Evolutionary conservation across 2,113 vertebrate genomes (phyloP), one percentile per base, ranked within the genome.

Genomic region (Athene noctua): DNA sequence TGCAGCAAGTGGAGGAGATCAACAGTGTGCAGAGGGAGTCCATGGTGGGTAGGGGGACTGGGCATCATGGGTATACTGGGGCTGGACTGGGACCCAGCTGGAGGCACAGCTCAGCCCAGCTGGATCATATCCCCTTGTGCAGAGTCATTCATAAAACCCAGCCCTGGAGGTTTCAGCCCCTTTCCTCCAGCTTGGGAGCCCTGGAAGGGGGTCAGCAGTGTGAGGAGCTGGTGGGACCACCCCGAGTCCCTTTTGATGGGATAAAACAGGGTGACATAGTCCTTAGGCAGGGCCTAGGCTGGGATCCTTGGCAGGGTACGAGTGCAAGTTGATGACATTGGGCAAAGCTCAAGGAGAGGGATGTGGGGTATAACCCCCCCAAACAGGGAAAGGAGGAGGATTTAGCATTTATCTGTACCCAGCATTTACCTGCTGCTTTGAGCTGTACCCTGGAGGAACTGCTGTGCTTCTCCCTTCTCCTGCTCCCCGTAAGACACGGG

Each of bases 131-230:
- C 71, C 4, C 19, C 47, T 38, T 7, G 0, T 42, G 10, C 13
- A 9, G 25, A 7, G 22, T 47, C 6, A 0, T 36, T 29, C 12
- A 23, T 65, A 90, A 59, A 92, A 30, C n/a, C 34, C 78, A 38
- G 22, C 47, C 42, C 49, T 34, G 22, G 1, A 7, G 20, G 1
- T 0, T 10, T 12, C 5, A 10, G 1, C 2, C 4, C 0, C 2
- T 42, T 51, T 59, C 26, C 30, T 59, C 16, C 15, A 34, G 12
- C 17, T 6, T 47, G 38, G 14, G 27, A 23, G 63, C 9, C 57
- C 6, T n/a, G 16, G 15, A 61, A 40, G 30, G 42, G 17, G 13
- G 2, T 30, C 38, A 44, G 61, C 2, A 17, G 6, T 4, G 8
- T 8, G 18, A 51, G 71, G 54, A 34, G 42, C 26, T 55, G 47